Conservation (phyloP, 37 sponge, comb jelly and placozoan species). For the Aphrocallistes beatrix region DNA sequence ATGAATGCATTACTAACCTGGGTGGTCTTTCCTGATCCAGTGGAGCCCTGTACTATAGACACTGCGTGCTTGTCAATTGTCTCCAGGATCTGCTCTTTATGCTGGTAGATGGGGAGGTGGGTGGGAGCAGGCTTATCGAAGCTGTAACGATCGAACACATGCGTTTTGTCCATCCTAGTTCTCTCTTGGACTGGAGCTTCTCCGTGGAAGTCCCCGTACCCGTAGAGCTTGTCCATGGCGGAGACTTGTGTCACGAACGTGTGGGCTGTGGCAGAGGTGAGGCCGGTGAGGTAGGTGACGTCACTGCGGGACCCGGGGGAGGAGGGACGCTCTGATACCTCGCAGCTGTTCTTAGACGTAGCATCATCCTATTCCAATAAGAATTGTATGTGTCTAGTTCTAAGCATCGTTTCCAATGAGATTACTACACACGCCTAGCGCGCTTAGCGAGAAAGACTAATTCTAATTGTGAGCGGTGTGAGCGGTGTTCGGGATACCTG, state of each 20-base stretch:
- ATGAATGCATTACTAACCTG: constrained; percentile 32
- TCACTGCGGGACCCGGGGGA: not conserved
- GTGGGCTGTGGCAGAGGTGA: not conserved
- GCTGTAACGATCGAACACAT: not conserved
- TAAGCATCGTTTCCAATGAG: no score
- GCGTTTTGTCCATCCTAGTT: not conserved
- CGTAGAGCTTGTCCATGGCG: constrained; percentile 12
- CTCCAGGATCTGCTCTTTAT: constrained; percentile 41
- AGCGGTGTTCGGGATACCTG: no score
- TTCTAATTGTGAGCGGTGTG: no score
- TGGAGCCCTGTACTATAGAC: constrained; percentile 67
- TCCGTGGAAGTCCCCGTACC: constrained; percentile 16
- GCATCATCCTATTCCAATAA: no score
- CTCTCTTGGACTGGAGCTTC: not conserved
- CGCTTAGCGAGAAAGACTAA: no score
- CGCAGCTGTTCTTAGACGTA: not conserved
- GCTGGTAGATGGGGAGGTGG: constrained; percentile 41
- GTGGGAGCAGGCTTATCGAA: not conserved
- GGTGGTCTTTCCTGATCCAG: constrained; percentile 83
- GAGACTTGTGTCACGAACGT: not conserved
- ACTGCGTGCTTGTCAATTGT: constrained; percentile 61
- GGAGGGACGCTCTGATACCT: not conserved
- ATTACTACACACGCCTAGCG: no score
- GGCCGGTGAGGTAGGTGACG: not conserved
- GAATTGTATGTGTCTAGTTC: no score